phyloP scores from a whole-genome alignment of 1,140 invertebrate species.

The Brachionus paranguensis region DNA sequence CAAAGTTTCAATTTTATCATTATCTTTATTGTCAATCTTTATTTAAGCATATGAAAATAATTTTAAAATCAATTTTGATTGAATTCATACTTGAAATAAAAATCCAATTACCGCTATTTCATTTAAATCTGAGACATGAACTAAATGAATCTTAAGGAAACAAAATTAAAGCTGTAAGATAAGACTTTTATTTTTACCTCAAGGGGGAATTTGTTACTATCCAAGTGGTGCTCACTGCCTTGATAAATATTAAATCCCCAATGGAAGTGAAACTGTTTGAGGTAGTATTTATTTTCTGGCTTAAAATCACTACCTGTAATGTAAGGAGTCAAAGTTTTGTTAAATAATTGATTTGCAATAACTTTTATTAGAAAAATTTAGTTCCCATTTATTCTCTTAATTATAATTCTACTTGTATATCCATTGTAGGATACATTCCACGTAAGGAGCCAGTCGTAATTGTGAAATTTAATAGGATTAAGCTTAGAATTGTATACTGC shows the following conservation, averaged over 20 bases:
- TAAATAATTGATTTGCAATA: background rate
- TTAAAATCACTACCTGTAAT: slow-evolving; percentile 22
- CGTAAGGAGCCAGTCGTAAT: slow-evolving; percentile 41
- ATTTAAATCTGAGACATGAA: background rate
- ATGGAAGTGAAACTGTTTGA: slow-evolving; percentile 37
- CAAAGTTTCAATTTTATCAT: background rate
- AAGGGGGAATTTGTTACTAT: slow-evolving; percentile 23
- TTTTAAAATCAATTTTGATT: background rate
- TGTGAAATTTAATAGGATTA: slow-evolving; percentile 41
- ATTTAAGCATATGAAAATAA: background rate
- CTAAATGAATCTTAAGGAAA: slow-evolving; percentile 7
- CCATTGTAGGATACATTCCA: slow-evolving; percentile 44
- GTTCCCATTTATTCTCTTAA: background rate
- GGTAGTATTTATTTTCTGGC: background rate
- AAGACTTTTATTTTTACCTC: background rate
- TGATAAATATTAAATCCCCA: slow-evolving; percentile 32
- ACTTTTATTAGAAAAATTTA: slow-evolving; percentile 31
- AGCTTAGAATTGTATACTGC: slow-evolving; percentile 43
- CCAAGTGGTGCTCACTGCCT: slow-evolving; percentile 16
- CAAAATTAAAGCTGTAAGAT: background rate
- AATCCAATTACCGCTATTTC: background rate
- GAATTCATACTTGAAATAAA: background rate
- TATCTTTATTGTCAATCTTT: background rate
- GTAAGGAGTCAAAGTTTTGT: background rate
- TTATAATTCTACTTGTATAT: background rate